A percentile compares a stretch with the other conserved stretches of the same genome.
Evolutionary conservation across 2,797 vertebrate species (phyloP).

Genomic region (Pangasius macronema): DNA sequence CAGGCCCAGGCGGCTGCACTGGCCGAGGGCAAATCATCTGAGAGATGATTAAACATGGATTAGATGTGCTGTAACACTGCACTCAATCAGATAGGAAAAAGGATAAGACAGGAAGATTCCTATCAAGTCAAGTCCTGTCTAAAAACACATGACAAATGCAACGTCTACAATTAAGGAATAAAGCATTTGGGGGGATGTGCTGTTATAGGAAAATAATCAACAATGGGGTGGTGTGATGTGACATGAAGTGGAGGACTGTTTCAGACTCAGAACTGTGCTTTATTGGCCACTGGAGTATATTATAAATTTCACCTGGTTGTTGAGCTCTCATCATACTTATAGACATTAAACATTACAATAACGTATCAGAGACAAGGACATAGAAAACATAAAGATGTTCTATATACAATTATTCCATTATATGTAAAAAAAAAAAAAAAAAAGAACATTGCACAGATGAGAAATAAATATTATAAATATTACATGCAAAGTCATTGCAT

Average conservation of each 20-base stretch:
- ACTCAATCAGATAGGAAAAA: slow-evolving; percentile 20
- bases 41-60: slow-evolving; percentile 85
- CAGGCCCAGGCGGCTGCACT: not conserved
- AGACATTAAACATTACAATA: not conserved
- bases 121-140: not conserved
- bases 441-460: not conserved
- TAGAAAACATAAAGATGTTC: not conserved
- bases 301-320: not conserved
- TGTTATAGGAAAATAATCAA: not conserved
- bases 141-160: not conserved
- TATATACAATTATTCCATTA: not conserved
- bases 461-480: not conserved
- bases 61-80: slow-evolving; percentile 82
- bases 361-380: not conserved
- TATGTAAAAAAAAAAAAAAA: too few species aligned
- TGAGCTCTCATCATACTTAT: not conserved
- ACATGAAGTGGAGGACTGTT: not conserved
- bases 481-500: not conserved
- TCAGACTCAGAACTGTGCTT: not conserved
- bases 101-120: not conserved
- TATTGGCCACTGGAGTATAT: not conserved
- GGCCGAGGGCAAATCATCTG: slow-evolving; percentile 61
- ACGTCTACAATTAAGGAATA: not conserved
- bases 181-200: not conserved
- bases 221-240: not conserved